A percentile compares a stretch with the other conserved stretches of the same genome.
Evolutionary conservation across 2,888 invertebrate species (phyloP).

Genomic region (Notodonta dromedarius): DNA sequence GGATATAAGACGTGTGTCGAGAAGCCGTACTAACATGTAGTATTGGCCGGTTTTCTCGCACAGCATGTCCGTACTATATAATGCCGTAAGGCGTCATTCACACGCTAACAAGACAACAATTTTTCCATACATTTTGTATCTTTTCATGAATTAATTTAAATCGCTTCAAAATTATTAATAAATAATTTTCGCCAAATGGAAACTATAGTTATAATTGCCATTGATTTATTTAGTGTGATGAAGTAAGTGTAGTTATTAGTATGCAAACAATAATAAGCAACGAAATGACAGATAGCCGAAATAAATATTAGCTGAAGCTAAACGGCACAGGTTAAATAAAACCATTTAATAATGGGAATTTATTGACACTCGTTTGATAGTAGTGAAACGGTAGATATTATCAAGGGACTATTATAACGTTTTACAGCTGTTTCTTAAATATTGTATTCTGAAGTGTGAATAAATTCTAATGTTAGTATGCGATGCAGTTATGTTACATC

Average conservation of each 20-base stretch:
- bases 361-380: constrained; percentile 19
- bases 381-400: too few relatives aligned
- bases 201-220: background rate
- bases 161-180: too few relatives aligned
- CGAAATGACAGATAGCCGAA: background rate
- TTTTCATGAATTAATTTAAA: too few relatives aligned
- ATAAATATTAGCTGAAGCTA: constrained; percentile 29
- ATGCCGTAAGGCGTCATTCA: too few relatives aligned
- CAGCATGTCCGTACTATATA: too few relatives aligned
- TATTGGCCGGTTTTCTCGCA: too few relatives aligned
- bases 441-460: constrained; percentile 16
- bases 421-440: background rate
- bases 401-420: too few relatives aligned
- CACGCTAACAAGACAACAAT: too few relatives aligned
- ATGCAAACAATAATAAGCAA: constrained; percentile 3
- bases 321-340: constrained; percentile 35
- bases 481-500: constrained; percentile 29
- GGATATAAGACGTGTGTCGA: too few relatives aligned
- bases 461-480: constrained; percentile 30
- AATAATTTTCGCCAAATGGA: background rate
- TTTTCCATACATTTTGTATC: too few relatives aligned
- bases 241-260: constrained; percentile 6
- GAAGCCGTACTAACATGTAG: too few relatives aligned
- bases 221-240: background rate
- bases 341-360: constrained; percentile 22